Evolutionary conservation across 2,888 invertebrate genomes (phyloP).

Genomic region (Furcula furcula): DNA sequence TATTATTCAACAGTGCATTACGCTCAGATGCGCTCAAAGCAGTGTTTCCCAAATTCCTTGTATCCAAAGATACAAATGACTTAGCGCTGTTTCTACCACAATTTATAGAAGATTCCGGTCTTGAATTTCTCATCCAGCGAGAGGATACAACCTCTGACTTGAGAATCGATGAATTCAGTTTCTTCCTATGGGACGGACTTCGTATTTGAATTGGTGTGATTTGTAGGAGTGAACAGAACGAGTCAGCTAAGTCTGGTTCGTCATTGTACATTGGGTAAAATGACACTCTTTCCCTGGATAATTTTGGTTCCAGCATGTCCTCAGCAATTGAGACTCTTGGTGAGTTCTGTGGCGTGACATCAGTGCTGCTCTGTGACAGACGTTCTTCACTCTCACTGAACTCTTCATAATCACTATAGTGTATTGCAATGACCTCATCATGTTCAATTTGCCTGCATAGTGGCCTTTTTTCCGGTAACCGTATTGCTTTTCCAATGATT

Average conservation of each 20-base stretch:
- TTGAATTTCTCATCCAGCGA: conserved; percentile 66
- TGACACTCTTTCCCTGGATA: conserved; percentile 48
- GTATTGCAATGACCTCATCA: conserved; percentile 70
- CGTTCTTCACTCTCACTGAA: conserved; percentile 73
- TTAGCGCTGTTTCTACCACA: conserved; percentile 75
- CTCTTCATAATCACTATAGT: conserved; percentile 68
- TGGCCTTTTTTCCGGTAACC: conserved; percentile 54
- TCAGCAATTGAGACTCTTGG: conserved; percentile 53
- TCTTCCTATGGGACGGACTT: conserved; percentile 58
- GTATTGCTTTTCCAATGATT: conserved; percentile 62
- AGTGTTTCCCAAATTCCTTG: conserved; percentile 51
- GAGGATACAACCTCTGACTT: conserved; percentile 74
- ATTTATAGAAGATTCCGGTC: conserved; percentile 68
- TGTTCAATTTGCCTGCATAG: conserved; percentile 61
- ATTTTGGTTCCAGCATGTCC: conserved; percentile 48
- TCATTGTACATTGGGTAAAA: conserved; percentile 46
- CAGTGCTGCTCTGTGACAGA: conserved; percentile 68
- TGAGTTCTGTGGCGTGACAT: conserved; percentile 72
- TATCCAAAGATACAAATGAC: conserved; percentile 69
- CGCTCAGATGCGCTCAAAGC: conserved; percentile 59
- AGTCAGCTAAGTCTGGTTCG: conserved; percentile 52
- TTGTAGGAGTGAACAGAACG: conserved; percentile 69
- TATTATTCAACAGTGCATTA: conserved; percentile 45
- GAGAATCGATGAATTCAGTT: conserved; percentile 60
- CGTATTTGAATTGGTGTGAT: conserved; percentile 70